Conservation (phyloP, 2,113 vertebrate genomes). For the Merops nubicus region DNA sequence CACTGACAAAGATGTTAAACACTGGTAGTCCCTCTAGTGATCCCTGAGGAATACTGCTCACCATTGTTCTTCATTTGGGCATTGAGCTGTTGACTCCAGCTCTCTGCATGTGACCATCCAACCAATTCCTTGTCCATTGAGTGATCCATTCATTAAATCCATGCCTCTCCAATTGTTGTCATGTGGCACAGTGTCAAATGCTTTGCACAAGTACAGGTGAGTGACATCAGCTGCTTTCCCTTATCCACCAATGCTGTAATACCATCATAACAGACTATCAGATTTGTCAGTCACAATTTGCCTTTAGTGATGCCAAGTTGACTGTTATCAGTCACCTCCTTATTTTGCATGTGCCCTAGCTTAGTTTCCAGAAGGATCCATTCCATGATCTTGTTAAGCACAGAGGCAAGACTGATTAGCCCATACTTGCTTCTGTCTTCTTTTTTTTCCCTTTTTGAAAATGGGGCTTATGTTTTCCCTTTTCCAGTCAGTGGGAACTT, state of each 20-base stretch:
- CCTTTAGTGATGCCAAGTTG: not conserved
- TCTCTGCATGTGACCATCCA: not conserved
- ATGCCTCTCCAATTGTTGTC: not conserved
- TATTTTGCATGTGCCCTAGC: not conserved
- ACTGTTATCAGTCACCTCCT: not conserved
- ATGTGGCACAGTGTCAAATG: not conserved
- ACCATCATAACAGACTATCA: not conserved
- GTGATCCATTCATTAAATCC: not conserved
- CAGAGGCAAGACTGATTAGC: not conserved
- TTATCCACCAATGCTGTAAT: not conserved
- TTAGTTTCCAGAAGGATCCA: not conserved
- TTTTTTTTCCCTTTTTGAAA: not conserved
- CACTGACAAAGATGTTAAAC: not conserved
- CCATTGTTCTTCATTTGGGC: not conserved
- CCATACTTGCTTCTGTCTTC: not conserved
- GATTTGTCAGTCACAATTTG: not conserved
- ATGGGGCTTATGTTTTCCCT: not conserved
- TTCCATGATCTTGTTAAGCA: not conserved
- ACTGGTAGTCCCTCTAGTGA: not conserved
- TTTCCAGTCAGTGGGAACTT: not conserved
- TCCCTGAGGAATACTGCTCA: not conserved
- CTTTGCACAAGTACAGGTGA: not conserved
- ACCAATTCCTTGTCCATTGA: not conserved
- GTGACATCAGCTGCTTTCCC: not conserved
- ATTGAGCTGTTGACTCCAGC: not conserved